Conservation (phyloP, 2,888 invertebrate genomes). For the Orchesella flavescens region DNA sequence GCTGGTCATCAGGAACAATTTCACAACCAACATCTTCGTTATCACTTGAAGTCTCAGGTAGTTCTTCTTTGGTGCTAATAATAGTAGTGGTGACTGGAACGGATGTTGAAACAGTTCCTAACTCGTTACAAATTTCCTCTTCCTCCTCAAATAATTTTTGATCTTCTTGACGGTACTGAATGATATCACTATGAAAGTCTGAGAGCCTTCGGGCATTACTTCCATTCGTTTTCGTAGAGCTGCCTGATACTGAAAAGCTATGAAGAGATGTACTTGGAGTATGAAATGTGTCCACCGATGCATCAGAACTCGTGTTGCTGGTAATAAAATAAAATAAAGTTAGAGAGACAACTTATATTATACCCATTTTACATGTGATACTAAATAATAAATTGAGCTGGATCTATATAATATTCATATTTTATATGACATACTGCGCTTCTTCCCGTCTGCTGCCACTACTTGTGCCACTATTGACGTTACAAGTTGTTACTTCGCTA, state of each 20-base stretch:
- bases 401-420: not conserved
- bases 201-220: slow-evolving; percentile 5
- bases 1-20: not conserved
- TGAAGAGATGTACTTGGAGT: slow-evolving; percentile 70
- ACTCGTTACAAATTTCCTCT: slow-evolving; percentile 13
- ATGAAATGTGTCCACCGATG: slow-evolving; percentile 61
- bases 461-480: not conserved
- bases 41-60: not conserved
- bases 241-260: slow-evolving; percentile 54
- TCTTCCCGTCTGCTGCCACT: not conserved
- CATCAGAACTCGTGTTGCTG: slow-evolving; percentile 11
- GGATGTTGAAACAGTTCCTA: slow-evolving; percentile 15
- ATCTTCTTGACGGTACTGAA: not conserved
- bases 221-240: not conserved
- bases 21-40: not conserved
- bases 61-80: not conserved
- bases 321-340: not conserved
- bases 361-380: not conserved
- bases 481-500: slow-evolving; percentile 1
- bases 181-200: slow-evolving; percentile 9
- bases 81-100: slow-evolving; percentile 30
- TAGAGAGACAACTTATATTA: not conserved
- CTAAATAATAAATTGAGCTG: no score
- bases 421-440: not conserved
- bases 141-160: slow-evolving; percentile 30